Base-by-base conservation (phyloP, 1,140 invertebrate species). In the Yoshiicerus persimilis region DNA sequence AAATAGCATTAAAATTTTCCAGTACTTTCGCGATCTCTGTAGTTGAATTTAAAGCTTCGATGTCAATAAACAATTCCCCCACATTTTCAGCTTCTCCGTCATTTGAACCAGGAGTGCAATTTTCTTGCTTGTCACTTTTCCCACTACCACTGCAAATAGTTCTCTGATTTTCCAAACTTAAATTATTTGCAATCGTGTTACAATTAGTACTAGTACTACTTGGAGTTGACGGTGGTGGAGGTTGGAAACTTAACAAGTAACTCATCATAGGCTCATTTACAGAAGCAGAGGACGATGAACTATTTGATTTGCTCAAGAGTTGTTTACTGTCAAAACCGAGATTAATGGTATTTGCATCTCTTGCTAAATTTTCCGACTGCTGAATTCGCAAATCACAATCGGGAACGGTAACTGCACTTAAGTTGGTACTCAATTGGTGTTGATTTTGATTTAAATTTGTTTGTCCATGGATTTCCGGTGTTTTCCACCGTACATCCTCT, bases 1-100 rank as follows among this genome's bases (percentile, higher is more conserved):
- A 64, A 56, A 90, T 89, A 10, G 88, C 86, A 32, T 90, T 90
- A 30, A 90, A 90, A 84, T 87, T 88, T 27, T 89, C 88, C 4
- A 90, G 47, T 2, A 90, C 87, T 88, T 88, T 88, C 16, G 88
- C 86, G 39, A 90, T 89, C 23, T 90, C 90, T 6, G 84, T 62
- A 9, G 87, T 88, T 10, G 87, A 88, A 66, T 88, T 84, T 23
- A 88, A 84, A 77, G 87, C 66, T 38, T 88, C 87, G 8, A 88
- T 23, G 75, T 88, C 87, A 11, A 88, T 84, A 32, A 85, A 62
- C 38, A 88, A 34, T 75, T 88, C 87, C 41, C 84, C 47, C 20
- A 85, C 47, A 41, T 56, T 85, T 84, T 41, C 80, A 2, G 16
- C 38, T 0, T 84, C 83, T 27, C 56, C 41, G 4, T 84, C 83